Conservation (phyloP, 1,140 invertebrate species). For the Drosophila arawakana region DNA sequence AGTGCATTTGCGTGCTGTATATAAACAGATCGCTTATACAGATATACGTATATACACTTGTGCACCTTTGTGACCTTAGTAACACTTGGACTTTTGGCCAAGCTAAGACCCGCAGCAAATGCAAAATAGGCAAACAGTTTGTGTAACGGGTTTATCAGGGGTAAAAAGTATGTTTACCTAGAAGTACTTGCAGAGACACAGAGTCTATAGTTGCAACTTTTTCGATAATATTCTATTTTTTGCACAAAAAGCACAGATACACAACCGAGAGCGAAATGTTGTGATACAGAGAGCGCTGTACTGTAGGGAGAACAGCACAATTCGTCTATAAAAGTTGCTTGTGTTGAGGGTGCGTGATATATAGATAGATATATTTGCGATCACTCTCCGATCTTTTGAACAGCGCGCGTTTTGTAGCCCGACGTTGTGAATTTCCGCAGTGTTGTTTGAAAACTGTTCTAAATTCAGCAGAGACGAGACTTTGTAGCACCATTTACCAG, state of each 20-base stretch:
- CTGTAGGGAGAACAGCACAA: slow-evolving; percentile 6
- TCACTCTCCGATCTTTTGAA: slow-evolving; percentile 35
- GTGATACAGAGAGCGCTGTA: slow-evolving; percentile 10
- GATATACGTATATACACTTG: neutral
- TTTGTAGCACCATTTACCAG: slow-evolving; percentile 13
- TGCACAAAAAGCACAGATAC: slow-evolving; percentile 53
- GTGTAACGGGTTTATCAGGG: neutral
- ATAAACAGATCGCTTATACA: neutral
- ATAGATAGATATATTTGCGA: slow-evolving; percentile 1
- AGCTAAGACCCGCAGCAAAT: slow-evolving; percentile 31
- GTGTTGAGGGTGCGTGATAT: slow-evolving; percentile 32
- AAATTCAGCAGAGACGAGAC: slow-evolving; percentile 54
- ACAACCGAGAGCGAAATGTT: slow-evolving; percentile 16
- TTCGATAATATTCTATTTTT: slow-evolving; percentile 66
- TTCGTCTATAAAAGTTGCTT: slow-evolving; percentile 1
- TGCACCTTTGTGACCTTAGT: neutral
- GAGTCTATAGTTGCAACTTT: slow-evolving; percentile 36
- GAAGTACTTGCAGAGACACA: slow-evolving; percentile 20
- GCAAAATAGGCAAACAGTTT: slow-evolving; percentile 7
- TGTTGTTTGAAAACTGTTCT: slow-evolving; percentile 67
- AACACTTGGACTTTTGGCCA: neutral
- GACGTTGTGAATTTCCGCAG: slow-evolving; percentile 57
- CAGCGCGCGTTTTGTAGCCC: slow-evolving; percentile 2
- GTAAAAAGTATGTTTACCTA: slow-evolving; percentile 29
- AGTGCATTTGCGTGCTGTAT: neutral